Conservation (phyloP, 2,797 vertebrate species). For the Ctenosaura bakeri region DNA sequence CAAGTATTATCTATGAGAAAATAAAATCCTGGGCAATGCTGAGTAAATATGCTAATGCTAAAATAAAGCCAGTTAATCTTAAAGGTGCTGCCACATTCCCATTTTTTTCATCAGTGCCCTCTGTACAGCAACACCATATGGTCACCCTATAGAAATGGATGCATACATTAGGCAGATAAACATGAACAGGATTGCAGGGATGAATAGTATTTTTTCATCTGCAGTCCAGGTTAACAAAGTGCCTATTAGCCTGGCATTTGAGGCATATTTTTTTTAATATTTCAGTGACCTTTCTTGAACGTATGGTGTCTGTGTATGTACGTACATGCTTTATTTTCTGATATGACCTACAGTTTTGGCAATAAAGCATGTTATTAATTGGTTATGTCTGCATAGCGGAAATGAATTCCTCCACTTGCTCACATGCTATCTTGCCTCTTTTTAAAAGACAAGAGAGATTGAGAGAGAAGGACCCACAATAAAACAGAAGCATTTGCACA, state of each 20-base stretch:
- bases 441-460: too few relatives aligned
- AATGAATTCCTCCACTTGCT: slow-evolving; percentile 9
- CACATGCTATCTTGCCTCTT: slow-evolving; percentile 22
- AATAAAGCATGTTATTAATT: slow-evolving; percentile 43
- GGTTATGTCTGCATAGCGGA: slow-evolving; percentile 37
- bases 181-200: too few relatives aligned
- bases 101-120: too few relatives aligned
- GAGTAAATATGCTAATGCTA: too few relatives aligned
- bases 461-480: neutral
- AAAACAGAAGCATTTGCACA: slow-evolving; percentile 46
- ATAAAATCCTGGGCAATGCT: too few relatives aligned
- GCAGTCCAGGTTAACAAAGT: neutral
- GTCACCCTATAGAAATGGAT: neutral
- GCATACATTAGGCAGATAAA: neutral
- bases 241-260: neutral
- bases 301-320: too few relatives aligned
- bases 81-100: too few relatives aligned
- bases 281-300: neutral
- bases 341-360: slow-evolving; percentile 33
- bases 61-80: too few relatives aligned
- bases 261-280: neutral
- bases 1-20: too few relatives aligned
- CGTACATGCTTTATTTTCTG: neutral
- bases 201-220: neutral
- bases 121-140: neutral